These are phyloP conservation scores for Dichetophora obliterata DNA, from an alignment of 2,888 invertebrate genomes.

Conservation along the genomic window DNA sequence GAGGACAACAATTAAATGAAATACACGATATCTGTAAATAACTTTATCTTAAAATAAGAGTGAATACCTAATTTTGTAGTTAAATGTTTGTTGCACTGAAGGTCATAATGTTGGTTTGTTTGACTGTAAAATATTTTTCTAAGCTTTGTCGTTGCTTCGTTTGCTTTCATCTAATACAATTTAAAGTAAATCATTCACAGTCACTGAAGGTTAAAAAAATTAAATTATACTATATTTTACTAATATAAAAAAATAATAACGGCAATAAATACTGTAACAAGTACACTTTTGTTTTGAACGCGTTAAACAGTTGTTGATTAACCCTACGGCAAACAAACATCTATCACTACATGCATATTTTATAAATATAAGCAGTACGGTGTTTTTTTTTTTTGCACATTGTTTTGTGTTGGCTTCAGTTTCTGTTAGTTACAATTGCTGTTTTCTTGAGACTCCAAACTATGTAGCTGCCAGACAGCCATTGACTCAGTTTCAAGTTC, in stretches of 20 bases:
- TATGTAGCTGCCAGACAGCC: not conserved
- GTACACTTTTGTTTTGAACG: not conserved
- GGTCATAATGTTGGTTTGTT: not conserved
- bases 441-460: not conserved
- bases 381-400: no score
- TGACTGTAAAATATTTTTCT: constrained; percentile 3
- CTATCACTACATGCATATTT: no score
- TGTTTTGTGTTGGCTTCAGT: no score
- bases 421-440: no score
- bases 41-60: no score
- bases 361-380: no score
- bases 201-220: constrained; percentile 56
- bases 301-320: not conserved
- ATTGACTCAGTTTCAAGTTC: constrained; percentile 26
- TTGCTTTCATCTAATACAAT: not conserved
- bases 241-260: not conserved
- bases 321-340: not conserved
- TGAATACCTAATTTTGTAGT: not conserved
- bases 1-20: no score
- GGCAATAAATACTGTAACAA: not conserved
- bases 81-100: not conserved
- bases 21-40: no score
- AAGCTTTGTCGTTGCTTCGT: not conserved
- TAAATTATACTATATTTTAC: constrained; percentile 31
- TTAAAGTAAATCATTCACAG: constrained; percentile 61